Evolutionary conservation across 2,888 invertebrate species (phyloP), one percentile per base, ranked within the genome.

Genomic region (Lampropteryx suffumata): DNA sequence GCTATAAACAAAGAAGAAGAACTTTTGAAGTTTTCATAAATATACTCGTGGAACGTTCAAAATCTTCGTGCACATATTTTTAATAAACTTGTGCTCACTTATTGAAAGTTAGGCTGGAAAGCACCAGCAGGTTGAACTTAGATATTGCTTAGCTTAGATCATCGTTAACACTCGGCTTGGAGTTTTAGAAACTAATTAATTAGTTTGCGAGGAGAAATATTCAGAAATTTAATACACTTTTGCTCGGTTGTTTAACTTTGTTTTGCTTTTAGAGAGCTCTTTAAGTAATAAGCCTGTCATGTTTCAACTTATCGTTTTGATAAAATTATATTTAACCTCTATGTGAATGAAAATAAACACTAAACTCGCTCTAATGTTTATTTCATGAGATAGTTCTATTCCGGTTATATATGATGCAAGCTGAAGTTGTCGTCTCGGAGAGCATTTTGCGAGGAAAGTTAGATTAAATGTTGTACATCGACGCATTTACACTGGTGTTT

Each of bases 401-500:
- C 47, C 55, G 39, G 60, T 66, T 66, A 69, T 75, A 72, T 69
- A 76, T 76, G 73, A 75, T 70, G 72, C 70, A 66, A 69, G 62
- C 64, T 66, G 62, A 75, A 82, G 70, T 76, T 72, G 69, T 67
- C 71, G 69, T 65, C 70, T 59, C 59, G 61, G 24, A 76, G 74
- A 76, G 72, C 76, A 73, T 75, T 81, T 73, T 71, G 73, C 65
- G 67, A 71, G 68, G 61, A 73, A 85, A 87, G 76, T 85, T 87
- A 84, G 82, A 87, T 87, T 86, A 81, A 80, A 84, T 71, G 79
- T 61, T 72, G 75, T 71, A 82, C 73, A 81, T 79, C 77, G 82
- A 79, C 78, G 77, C 73, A 75, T 73, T 70, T 69, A 69, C 76
- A 66, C 71, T 65, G 65, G 59, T 66, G 70, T 70, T 78, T 71